Base-by-base conservation (phyloP, 2,797 vertebrate species). In the Takifugu ocellatus region DNA sequence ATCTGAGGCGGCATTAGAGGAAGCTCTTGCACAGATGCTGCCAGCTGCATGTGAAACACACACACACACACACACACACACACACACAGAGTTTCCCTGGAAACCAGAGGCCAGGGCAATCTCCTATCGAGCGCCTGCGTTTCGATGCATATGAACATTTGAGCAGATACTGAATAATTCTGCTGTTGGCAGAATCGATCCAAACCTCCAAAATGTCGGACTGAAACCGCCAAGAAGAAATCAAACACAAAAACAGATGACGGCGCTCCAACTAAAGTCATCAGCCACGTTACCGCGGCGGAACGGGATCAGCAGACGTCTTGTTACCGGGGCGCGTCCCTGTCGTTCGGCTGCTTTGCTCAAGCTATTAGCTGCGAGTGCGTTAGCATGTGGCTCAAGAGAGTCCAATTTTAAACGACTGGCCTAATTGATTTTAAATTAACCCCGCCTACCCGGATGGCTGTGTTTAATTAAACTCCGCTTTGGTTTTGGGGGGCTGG, bases 401-500 rank as follows among this genome's bases (percentile, higher is more conserved):
- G 10, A 7, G 27, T 29, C 8, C 5, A 6, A 7, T 29, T 21
- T 10, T 10, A 33, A 33, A 33, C 8, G 75, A 59, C 70, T 73
- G 59, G 60, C 64, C 77, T 90, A 88, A 92, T 89, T 87, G 74
- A 77, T 81, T 83, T 84, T 72, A 84, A 88, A 88, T 81, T 66
- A 86, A 84, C 63, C 59, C 39, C 49, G 64, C 79, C 75, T 48
- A 2, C 71, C 78, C 68, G 60, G 51, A 43, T 63, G 66, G 45
- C 46, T 29, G 51, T 36, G 66, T 79, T 79, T 68, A 88, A 90
- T 89, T 89, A 90, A 21, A 21, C 21, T 21, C 21, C 21, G 21
- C 21, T 14, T 11, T 14, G 5, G 36, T 12, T 39, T 39, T 39
- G 36, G 21, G 21, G 21, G 21, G 21, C 21, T 21, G 21, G 15